Conservation (phyloP, 2,797 vertebrate species). For the Mycteria americana region DNA sequence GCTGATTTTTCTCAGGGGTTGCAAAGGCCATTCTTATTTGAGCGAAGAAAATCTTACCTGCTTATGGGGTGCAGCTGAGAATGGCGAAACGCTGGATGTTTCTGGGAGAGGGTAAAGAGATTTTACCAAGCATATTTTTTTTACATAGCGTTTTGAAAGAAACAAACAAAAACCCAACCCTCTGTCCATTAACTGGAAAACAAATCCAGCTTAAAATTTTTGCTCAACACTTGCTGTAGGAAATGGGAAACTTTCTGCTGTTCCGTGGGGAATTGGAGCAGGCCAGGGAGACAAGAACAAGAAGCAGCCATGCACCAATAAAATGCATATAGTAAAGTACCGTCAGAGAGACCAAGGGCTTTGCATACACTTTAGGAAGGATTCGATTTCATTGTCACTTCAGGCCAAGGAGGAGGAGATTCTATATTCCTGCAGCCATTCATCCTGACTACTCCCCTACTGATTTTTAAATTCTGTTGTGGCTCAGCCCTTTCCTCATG, state of each 20-base stretch:
- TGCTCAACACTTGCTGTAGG: neutral
- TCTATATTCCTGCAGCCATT: conserved; percentile 2
- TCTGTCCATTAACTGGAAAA: neutral
- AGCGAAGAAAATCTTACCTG: neutral
- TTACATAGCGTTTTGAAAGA: neutral
- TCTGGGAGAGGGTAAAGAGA: neutral
- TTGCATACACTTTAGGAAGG: conserved; percentile 12
- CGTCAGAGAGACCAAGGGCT: conserved; percentile 35
- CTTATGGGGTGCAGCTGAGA: neutral
- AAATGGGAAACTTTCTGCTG: neutral
- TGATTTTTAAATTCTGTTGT: neutral
- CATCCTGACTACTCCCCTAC: neutral
- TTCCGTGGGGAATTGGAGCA: neutral
- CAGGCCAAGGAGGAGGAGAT: conserved; percentile 12
- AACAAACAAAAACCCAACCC: neutral
- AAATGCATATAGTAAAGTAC: neutral
- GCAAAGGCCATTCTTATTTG: neutral
- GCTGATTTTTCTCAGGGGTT: neutral
- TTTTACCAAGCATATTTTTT: neutral
- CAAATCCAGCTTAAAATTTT: neutral
- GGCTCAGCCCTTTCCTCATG: neutral
- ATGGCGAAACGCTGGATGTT: neutral
- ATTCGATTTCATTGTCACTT: conserved; percentile 42
- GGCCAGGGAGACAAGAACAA: conserved; percentile 2
- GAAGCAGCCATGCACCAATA: conserved; percentile 9